Evolutionary conservation across 2,888 invertebrate species (phyloP), one percentile per base, ranked within the genome.

Genomic region (Morpho achilles): DNA sequence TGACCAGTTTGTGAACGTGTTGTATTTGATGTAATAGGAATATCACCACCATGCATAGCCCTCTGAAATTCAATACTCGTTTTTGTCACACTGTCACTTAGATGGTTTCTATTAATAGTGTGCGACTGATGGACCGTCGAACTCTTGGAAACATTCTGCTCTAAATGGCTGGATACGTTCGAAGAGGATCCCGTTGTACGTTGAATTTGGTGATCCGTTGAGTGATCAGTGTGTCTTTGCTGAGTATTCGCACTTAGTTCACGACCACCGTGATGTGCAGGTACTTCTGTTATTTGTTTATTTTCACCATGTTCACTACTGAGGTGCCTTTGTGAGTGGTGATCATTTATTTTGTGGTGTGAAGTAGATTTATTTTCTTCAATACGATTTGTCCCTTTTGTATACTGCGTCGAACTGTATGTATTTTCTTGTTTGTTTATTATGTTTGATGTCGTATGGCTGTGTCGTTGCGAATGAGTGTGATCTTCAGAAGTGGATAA

Each of bases 1-100:
- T 93, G 92, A 7, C 89, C 89, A 58, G 78, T 69, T 49, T 32
- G 32, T 32, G 32, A 32, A 32, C 86, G 81, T 49, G 79, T 69
- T n/a, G 83, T 69, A 63, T 74, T 66, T 16, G 73, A 65, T 10
- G 69, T 63, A 8, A 67, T 62, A 8, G 71, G 62, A 58, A 73
- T 70, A 53, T 70, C 71, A 23, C 76, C 76, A 2, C 81, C 86
- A 45, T 88, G 88, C 77, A 92, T 90, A 0, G 92, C 91, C 67
- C 85, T 86, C 66, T 89, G 87, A 66, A 92, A 92, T 67, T 92
- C 92, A 3, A 86, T 79, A 65, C 92, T 92, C 23, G 85, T 92
- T 65, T 87, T 83, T 44, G 92, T 88, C 16, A 90, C 88, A 65
- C 72, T 89, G 73, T 77, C 92, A 67, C 80, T 91, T 67, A 80